These are phyloP conservation scores for Idaea biselata DNA, from an alignment of 2,888 invertebrate genomes.

Conservation along the genomic window DNA sequence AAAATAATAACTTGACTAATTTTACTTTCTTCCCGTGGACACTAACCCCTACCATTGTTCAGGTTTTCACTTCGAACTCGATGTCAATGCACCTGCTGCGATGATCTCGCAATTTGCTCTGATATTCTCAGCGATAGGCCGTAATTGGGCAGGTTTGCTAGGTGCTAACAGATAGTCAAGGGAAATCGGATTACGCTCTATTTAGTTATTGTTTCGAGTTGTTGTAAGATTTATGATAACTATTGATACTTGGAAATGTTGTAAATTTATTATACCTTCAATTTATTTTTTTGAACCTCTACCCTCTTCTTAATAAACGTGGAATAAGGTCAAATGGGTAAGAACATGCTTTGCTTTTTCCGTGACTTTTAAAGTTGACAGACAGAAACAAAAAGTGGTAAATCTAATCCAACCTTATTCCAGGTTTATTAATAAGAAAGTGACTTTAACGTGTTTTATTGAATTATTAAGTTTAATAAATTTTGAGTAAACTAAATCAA, in stretches of 20 bases:
- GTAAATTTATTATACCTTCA: not conserved
- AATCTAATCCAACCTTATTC: no score
- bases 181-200: conserved; percentile 14
- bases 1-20: conserved; percentile 30
- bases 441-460: no score
- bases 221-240: not conserved
- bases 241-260: not conserved
- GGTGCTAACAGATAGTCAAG: conserved; percentile 10
- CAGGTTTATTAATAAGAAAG: no score
- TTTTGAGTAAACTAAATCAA: no score
- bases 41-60: conserved; percentile 39
- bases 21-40: conserved; percentile 9
- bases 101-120: conserved; percentile 64
- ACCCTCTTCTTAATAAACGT: no score
- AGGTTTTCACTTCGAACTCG: conserved; percentile 47
- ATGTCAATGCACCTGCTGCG: conserved; percentile 56
- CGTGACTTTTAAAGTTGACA: no score
- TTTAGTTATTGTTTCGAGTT: not conserved
- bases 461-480: no score
- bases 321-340: no score
- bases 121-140: conserved; percentile 72
- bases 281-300: no score
- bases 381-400: no score
- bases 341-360: no score
- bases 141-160: conserved; percentile 60